Percentiles rank a stretch among this genome's conserved stretches.
Conservation (phyloP, 2,113 vertebrate species). For the Calyptommatus sinebrachiatus region DNA sequence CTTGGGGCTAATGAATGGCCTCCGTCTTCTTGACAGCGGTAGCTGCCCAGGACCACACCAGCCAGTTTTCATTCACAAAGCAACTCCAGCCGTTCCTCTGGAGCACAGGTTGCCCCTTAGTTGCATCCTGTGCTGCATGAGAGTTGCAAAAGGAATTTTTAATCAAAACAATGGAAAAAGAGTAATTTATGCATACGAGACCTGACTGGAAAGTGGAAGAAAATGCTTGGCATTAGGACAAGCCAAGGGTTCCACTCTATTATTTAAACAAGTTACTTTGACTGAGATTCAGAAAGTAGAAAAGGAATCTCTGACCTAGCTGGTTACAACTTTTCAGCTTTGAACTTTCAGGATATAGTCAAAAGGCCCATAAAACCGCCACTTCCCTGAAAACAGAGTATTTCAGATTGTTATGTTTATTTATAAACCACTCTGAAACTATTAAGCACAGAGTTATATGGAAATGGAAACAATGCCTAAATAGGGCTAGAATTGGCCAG, state of each 20-base stretch:
- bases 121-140: neutral
- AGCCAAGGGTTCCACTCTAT: conserved; percentile 23
- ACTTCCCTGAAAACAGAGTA: too few species aligned
- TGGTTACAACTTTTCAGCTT: neutral
- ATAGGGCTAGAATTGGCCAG: too few species aligned
- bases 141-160: conserved; percentile 28
- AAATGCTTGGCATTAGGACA: neutral
- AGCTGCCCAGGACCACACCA: neutral
- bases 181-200: neutral
- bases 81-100: neutral
- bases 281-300: neutral
- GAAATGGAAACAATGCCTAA: too few species aligned
- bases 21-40: neutral
- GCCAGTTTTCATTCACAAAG: neutral
- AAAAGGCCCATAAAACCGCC: too few species aligned
- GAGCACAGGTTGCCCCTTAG: neutral
- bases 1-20: conserved; percentile 4
- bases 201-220: conserved; percentile 12
- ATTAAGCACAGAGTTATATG: too few species aligned
- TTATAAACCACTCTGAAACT: too few species aligned
- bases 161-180: conserved; percentile 15
- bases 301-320: neutral
- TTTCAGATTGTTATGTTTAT: too few species aligned
- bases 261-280: neutral
- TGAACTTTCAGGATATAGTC: neutral